Evolutionary conservation across 2,797 vertebrate species (phyloP).

Genomic region (Phoebastria nigripes): DNA sequence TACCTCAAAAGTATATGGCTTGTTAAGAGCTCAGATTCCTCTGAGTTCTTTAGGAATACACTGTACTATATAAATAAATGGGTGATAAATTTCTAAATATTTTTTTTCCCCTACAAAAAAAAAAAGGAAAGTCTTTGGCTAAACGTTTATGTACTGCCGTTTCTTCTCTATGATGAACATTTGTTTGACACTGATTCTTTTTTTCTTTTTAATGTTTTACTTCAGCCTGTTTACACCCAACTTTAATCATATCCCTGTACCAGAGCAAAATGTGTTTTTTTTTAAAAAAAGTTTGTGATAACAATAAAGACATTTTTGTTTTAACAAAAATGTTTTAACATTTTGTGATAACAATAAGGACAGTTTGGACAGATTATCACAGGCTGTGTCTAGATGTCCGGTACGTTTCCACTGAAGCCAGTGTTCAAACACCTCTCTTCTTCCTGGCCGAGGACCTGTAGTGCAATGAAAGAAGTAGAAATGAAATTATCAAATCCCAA

Average conservation of each 20-base stretch:
- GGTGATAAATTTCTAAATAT: neutral
- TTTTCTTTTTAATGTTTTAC: neutral
- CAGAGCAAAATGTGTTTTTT: neutral
- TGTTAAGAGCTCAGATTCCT: neutral
- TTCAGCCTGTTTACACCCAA: neutral
- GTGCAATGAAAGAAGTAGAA: neutral
- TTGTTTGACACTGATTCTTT: neutral
- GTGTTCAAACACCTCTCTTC: neutral
- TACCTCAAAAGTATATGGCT: neutral
- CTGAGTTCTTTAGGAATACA: neutral
- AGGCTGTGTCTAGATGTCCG: constrained; percentile 38
- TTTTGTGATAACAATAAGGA: constrained; percentile 81
- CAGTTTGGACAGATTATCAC: constrained; percentile 85
- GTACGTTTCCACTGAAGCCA: neutral
- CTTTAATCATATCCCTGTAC: neutral
- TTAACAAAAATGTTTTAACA: neutral
- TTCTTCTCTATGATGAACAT: neutral
- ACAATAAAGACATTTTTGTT: constrained; percentile 79
- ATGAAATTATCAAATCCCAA: constrained; percentile 9
- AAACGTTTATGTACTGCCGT: neutral
- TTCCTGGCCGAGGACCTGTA: neutral
- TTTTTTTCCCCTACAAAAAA: neutral
- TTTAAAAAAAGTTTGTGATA: constrained; percentile 54
- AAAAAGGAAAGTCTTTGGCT: neutral
- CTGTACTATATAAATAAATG: neutral